phyloP scores from a whole-genome alignment of 2,888 invertebrate species.

The Galerucella nymphaeae region DNA sequence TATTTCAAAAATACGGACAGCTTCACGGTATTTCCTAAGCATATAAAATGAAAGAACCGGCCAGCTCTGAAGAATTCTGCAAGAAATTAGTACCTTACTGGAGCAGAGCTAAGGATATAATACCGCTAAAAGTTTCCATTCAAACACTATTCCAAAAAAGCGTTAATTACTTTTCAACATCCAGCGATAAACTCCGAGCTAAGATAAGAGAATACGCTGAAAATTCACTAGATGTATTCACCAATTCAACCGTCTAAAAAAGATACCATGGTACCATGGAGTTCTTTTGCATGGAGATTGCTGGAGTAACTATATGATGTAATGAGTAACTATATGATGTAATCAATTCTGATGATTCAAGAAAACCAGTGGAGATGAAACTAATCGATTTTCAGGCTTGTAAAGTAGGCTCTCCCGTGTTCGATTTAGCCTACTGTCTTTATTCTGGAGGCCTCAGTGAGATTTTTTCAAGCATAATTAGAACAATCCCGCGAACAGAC shows the following conservation, averaged over 20 bases:
- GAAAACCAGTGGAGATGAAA: slow-evolving; percentile 26
- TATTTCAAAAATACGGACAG: slow-evolving; percentile 48
- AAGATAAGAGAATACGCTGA: slow-evolving; percentile 14
- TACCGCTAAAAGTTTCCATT: slow-evolving; percentile 1
- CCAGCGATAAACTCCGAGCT: not conserved
- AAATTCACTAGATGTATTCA: slow-evolving; percentile 2
- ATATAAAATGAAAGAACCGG: slow-evolving; percentile 38
- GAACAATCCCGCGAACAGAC: too few species aligned
- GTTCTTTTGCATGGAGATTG: slow-evolving; percentile 55
- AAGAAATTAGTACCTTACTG: slow-evolving; percentile 10
- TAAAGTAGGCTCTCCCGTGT: slow-evolving; percentile 44
- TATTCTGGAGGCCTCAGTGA: slow-evolving; percentile 55
- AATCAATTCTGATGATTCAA: slow-evolving; percentile 51
- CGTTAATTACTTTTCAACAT: not conserved
- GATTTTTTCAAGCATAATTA: too few species aligned
- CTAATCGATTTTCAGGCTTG: slow-evolving; percentile 40
- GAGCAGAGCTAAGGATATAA: not conserved
- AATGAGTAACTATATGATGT: too few species aligned
- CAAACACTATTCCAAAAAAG: not conserved
- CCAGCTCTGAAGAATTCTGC: slow-evolving; percentile 33
- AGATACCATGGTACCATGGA: slow-evolving; percentile 33
- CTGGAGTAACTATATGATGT: slow-evolving; percentile 55
- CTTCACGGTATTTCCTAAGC: slow-evolving; percentile 50
- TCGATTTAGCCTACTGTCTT: slow-evolving; percentile 59
- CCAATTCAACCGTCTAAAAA: slow-evolving; percentile 9